A percentile compares a stretch with the other conserved stretches of the same genome.
Conservation (phyloP, 2,113 vertebrate genomes). For the Pedetes capensis region DNA sequence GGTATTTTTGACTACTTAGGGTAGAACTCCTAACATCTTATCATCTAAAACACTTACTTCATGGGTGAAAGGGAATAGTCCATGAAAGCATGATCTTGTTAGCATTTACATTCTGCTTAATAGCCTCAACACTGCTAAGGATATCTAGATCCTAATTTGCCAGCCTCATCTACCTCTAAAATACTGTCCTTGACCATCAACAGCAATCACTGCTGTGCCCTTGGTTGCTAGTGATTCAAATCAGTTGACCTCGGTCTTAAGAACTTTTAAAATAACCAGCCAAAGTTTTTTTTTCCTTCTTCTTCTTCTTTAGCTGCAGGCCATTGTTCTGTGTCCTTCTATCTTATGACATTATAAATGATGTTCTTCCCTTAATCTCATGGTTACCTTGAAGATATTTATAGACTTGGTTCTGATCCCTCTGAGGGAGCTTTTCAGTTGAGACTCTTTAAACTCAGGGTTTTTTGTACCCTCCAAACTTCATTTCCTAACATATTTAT, state of each 20-base stretch:
- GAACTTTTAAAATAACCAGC: slow-evolving; percentile 74
- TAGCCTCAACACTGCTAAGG: not conserved
- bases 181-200: slow-evolving; percentile 6
- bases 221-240: slow-evolving; percentile 53
- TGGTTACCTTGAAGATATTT: slow-evolving; percentile 74
- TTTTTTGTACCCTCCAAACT: slow-evolving; percentile 29
- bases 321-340: slow-evolving; percentile 59
- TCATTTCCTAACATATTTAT: slow-evolving; percentile 49
- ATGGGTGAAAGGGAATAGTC: not conserved
- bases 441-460: slow-evolving; percentile 47
- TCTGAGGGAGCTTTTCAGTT: slow-evolving; percentile 52
- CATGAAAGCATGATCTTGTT: not conserved
- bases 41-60: too few relatives aligned
- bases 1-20: not conserved
- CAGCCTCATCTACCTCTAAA: slow-evolving; percentile 37
- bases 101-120: not conserved
- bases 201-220: slow-evolving; percentile 15
- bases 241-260: slow-evolving; percentile 72
- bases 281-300: slow-evolving; percentile 46
- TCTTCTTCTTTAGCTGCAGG: slow-evolving; percentile 66
- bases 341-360: slow-evolving; percentile 70
- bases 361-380: slow-evolving; percentile 73
- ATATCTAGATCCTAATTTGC: not conserved
- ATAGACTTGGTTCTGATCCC: slow-evolving; percentile 52
- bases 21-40: not conserved